Evolutionary conservation across 2,888 invertebrate species (phyloP).

Genomic region (Trichogramma evanescens): DNA sequence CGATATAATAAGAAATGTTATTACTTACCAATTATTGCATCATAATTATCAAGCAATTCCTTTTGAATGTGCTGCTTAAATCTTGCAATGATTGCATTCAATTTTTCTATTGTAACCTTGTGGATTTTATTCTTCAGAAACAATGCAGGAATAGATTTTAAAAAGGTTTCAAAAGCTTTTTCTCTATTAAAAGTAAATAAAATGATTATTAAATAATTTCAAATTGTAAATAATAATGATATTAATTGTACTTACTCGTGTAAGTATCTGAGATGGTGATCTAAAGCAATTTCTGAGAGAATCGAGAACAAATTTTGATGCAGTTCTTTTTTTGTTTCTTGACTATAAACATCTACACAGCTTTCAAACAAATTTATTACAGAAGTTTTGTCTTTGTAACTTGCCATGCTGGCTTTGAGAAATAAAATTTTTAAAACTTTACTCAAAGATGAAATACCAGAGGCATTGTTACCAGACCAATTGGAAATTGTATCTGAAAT

Average conservation of each 20-base stretch:
- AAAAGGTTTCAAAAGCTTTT: conserved; percentile 33
- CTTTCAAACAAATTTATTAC: conserved; percentile 31
- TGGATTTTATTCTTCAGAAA: conserved; percentile 33
- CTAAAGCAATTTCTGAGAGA: conserved; percentile 49
- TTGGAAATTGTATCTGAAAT: conserved; percentile 32
- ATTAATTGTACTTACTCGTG: conserved; percentile 35
- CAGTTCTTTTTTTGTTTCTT: conserved; percentile 30
- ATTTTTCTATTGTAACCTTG: conserved; percentile 36
- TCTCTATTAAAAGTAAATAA: conserved; percentile 29
- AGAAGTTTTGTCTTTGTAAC: conserved; percentile 34
- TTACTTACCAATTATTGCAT: conserved; percentile 36
- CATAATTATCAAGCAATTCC: conserved; percentile 31
- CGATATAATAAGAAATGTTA: not conserved
- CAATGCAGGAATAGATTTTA: conserved; percentile 34
- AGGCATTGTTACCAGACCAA: conserved; percentile 28
- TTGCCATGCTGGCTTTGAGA: conserved; percentile 32
- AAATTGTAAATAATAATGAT: not conserved
- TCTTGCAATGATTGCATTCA: conserved; percentile 36
- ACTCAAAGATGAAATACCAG: conserved; percentile 27
- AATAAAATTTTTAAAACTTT: conserved; percentile 35
- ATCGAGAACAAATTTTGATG: conserved; percentile 46
- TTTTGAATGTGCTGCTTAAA: conserved; percentile 35
- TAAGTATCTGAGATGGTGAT: conserved; percentile 40
- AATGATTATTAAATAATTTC: conserved; percentile 3
- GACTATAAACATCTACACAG: conserved; percentile 29